Conservation (phyloP, 2,797 vertebrate genomes). For the Masticophis lateralis region DNA sequence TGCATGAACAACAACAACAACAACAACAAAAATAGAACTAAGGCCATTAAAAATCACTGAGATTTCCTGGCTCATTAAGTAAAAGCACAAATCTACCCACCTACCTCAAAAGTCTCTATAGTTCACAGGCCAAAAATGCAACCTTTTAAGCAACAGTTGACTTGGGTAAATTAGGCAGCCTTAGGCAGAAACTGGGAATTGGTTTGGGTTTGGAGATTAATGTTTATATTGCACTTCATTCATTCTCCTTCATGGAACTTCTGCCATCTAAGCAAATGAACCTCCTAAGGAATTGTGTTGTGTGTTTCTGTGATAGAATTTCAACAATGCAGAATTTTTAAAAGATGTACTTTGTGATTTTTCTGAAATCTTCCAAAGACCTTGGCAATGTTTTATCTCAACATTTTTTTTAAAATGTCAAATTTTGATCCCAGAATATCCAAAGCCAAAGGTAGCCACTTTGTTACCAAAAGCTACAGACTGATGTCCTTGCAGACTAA, state of each 20-base stretch:
- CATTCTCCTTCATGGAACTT: background rate
- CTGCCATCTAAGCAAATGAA: background rate
- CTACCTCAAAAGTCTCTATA: background rate
- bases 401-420: background rate
- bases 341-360: background rate
- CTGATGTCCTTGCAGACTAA: background rate
- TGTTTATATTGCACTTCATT: slow-evolving; percentile 34
- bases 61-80: slow-evolving; percentile 9
- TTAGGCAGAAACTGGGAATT: background rate
- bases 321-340: slow-evolving; percentile 1
- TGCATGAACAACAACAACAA: slow-evolving; percentile 33
- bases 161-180: slow-evolving; percentile 21
- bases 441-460: background rate
- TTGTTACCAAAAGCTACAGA: background rate
- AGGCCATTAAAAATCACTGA: slow-evolving; percentile 33
- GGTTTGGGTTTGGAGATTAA: background rate
- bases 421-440: background rate
- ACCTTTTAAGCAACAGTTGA: slow-evolving; percentile 14
- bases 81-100: background rate
- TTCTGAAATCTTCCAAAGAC: slow-evolving; percentile 19
- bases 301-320: background rate
- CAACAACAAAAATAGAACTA: background rate
- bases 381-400: background rate
- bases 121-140: background rate
- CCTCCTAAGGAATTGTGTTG: slow-evolving; percentile 15